These are phyloP conservation scores for Toxonevra muliebris DNA, from an alignment of 2,888 invertebrate species.

Conservation along the genomic window DNA sequence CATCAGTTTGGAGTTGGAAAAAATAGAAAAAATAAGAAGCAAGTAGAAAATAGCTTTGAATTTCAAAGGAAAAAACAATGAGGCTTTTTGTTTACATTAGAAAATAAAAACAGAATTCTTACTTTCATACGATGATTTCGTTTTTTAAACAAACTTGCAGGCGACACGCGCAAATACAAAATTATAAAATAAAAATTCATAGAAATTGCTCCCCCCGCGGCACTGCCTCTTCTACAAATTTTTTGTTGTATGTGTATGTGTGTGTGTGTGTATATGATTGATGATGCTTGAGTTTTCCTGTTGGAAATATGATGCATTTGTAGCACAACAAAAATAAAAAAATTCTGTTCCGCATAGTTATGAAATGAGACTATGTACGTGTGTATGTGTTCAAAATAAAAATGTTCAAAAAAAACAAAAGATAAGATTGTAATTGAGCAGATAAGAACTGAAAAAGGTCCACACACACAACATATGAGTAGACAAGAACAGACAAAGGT, in stretches of 20 bases:
- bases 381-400: not conserved
- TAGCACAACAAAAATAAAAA: not conserved
- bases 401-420: not conserved
- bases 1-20: no score
- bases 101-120: not conserved
- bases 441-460: conserved; percentile 16
- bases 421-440: conserved; percentile 22
- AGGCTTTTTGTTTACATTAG: conserved; percentile 5
- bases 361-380: not conserved
- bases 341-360: not conserved
- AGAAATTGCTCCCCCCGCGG: no score
- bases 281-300: conserved; percentile 36
- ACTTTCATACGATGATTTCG: not conserved
- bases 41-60: not conserved
- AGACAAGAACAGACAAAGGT: not conserved
- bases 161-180: not conserved
- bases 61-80: conserved; percentile 3
- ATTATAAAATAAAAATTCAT: not conserved
- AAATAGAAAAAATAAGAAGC: no score
- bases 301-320: not conserved
- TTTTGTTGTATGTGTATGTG: conserved; percentile 20
- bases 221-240: not conserved
- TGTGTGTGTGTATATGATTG: conserved; percentile 38
- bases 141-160: conserved; percentile 1
- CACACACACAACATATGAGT: not conserved